These are phyloP conservation scores for Drosophila ananassae DNA, from an alignment of 1,140 invertebrate genomes.

Conservation along the genomic window DNA sequence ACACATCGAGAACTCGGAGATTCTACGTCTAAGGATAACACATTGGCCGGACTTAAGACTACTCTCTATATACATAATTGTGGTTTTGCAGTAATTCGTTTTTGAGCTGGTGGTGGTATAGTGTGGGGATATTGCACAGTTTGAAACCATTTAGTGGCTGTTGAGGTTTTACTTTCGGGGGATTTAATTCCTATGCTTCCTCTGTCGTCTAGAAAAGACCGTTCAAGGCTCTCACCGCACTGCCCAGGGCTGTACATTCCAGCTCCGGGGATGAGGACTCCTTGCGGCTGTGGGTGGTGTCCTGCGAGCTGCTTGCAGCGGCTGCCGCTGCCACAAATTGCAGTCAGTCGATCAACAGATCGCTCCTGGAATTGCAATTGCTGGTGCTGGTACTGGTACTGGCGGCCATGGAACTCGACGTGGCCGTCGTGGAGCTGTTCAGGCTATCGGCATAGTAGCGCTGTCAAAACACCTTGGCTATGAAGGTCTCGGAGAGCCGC, in stretches of 20 bases:
- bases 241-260: conserved; percentile 62
- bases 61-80: conserved; percentile 28
- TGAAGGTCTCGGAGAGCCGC: conserved; percentile 74
- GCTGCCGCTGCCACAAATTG: conserved; percentile 49
- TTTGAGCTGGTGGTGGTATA: neutral
- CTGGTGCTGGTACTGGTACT: conserved; percentile 15
- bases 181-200: neutral
- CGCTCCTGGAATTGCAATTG: conserved; percentile 17
- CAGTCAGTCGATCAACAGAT: conserved; percentile 52
- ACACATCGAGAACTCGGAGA: conserved; percentile 26
- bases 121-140: conserved; percentile 63
- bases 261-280: conserved; percentile 41
- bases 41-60: conserved; percentile 11
- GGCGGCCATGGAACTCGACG: conserved; percentile 21
- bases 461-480: conserved; percentile 84
- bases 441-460: conserved; percentile 81
- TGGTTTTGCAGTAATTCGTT: neutral
- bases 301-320: conserved; percentile 32
- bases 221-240: conserved; percentile 69
- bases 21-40: conserved; percentile 14
- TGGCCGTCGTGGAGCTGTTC: conserved; percentile 45
- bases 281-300: neutral
- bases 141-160: conserved; percentile 75
- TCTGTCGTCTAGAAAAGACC: conserved; percentile 58
- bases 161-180: conserved; percentile 17